Base-by-base conservation (phyloP, 2,797 vertebrate species). In the Salarias fasciatus region DNA sequence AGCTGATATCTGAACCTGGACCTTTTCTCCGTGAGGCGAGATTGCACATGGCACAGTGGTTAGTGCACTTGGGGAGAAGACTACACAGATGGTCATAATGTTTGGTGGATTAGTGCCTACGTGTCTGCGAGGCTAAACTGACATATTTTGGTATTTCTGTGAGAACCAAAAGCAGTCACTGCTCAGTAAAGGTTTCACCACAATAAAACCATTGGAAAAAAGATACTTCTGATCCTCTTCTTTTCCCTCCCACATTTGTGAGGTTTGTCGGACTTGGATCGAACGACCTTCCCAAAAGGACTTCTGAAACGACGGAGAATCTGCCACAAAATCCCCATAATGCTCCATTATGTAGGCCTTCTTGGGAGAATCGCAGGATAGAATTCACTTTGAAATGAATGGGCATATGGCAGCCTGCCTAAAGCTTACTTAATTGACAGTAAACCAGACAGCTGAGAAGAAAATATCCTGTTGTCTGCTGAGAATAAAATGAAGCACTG, bases 321-420 rank as follows among this genome's bases (percentile, higher is more conserved):
- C 62, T 72, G 60, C 53, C 44, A 61, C 28, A 41, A 42, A 70
- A 11, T 60, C 56, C 53, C 46, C 18, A 9, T 35, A 60, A 66
- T 60, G 55, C 40, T n/a, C 33, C 52, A 67, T 67, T 79, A 79
- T 75, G 67, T 62, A 69, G 50, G 24, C 9, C 42, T 43, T 54
- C 30, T 63, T 57, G 42, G 50, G 59, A 33, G 42, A 62, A 52
- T 14, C 45, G 43, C 31, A 40, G 8, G 28, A 51, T 11, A 54
- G 8, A 55, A 37, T 49, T 36, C 48, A 15, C 33, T 58, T 14
- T n/a, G 62, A 60, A 64, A 72, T 59, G 62, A 64, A 63, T n/a
- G 57, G 48, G 12, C 41, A 44, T 35, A 42, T 63, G 44, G 58
- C 49, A 63, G 41, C 28, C 35, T 60, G 44, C 41, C 66, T 66